Conservation (phyloP, 2,113 vertebrate species). For the Hippoglossus stenolepis region DNA sequence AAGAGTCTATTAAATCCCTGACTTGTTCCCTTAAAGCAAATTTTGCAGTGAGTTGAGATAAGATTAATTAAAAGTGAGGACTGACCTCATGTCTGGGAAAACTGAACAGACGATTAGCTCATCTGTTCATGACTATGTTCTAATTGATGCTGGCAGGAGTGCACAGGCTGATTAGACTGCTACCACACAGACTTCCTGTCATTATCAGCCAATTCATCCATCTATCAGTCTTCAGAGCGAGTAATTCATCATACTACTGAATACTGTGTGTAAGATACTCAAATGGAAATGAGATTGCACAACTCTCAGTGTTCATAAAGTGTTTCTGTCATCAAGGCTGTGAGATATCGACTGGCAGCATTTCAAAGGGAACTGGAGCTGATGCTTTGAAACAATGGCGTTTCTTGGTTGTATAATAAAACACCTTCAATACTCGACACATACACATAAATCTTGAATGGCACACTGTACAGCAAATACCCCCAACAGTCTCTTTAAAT, state of each 20-base stretch:
- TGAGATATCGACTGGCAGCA: neutral
- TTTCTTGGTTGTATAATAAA: neutral
- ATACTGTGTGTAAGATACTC: neutral
- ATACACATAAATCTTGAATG: no score
- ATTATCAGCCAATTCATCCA: slow-evolving; percentile 16
- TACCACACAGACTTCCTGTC: slow-evolving; percentile 18
- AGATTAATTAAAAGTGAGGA: slow-evolving; percentile 24
- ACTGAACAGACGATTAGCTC: slow-evolving; percentile 17
- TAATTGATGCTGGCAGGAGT: slow-evolving; percentile 1
- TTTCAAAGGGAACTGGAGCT: slow-evolving; percentile 1
- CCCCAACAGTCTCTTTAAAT: no score
- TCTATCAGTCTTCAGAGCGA: neutral
- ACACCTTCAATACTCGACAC: neutral
- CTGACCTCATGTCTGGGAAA: neutral
- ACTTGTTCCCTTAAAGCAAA: slow-evolving; percentile 3
- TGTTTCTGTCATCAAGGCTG: slow-evolving; percentile 6
- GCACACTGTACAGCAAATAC: no score
- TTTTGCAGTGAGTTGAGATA: slow-evolving; percentile 14
- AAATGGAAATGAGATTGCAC: slow-evolving; percentile 16
- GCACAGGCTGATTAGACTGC: slow-evolving; percentile 52
- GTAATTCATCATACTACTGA: slow-evolving; percentile 3
- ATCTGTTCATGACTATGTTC: slow-evolving; percentile 49
- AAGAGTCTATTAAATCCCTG: neutral
- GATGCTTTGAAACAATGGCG: neutral
- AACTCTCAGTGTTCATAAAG: neutral